Percentiles rank a stretch among this genome's conserved stretches.
These are phyloP conservation scores for Bhutanitis thaidina DNA, from an alignment of 2,888 invertebrate species.

Conservation along the genomic window DNA sequence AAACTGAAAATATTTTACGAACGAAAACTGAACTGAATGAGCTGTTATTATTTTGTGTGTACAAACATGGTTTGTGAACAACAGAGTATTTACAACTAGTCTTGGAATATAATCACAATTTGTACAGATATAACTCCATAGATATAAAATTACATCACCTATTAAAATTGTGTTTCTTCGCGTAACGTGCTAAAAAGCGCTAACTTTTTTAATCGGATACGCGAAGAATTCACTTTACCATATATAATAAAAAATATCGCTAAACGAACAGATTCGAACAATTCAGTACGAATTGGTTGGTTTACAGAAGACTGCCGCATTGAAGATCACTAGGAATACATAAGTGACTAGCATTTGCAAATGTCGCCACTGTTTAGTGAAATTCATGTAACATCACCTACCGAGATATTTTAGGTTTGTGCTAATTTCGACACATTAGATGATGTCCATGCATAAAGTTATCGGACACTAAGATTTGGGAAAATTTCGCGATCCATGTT, in stretches of 20 bases:
- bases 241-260: neutral
- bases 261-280: neutral
- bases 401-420: no score
- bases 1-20: neutral
- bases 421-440: no score
- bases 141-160: neutral
- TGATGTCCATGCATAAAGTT: no score
- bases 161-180: no score
- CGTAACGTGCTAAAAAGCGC: no score
- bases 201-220: no score
- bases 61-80: neutral
- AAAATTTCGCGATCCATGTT: neutral
- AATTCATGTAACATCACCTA: neutral
- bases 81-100: conserved; percentile 2
- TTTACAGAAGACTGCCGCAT: no score
- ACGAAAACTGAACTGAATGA: neutral
- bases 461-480: no score
- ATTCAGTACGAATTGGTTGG: no score
- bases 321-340: neutral
- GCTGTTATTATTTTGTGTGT: neutral
- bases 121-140: conserved; percentile 4
- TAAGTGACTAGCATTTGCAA: conserved; percentile 6
- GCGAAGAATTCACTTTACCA: no score
- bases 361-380: neutral
- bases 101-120: conserved; percentile 3